phyloP scores from a whole-genome alignment of 2,888 invertebrate genomes.

The Alsophila aescularia region DNA sequence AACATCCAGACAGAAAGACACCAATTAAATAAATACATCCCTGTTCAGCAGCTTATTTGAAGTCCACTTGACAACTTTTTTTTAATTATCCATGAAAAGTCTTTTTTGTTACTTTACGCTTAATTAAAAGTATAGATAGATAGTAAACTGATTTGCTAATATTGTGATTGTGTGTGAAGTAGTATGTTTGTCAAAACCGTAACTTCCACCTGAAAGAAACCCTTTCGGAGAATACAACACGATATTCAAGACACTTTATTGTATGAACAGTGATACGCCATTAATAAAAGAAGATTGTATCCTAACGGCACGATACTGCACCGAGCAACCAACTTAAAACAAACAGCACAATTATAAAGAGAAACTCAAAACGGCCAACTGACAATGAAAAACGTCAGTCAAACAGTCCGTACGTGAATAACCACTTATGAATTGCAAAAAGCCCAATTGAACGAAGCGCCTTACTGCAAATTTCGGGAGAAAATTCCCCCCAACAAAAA shows the following conservation, averaged over 20 bases:
- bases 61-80: too few species aligned
- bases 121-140: too few species aligned
- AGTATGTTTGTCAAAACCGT: not conserved
- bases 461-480: conserved; percentile 41
- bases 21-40: too few species aligned
- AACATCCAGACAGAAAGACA: too few species aligned
- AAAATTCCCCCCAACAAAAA: conserved; percentile 38
- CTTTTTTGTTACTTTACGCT: too few species aligned
- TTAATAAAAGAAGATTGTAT: conserved; percentile 23
- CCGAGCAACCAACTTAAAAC: conserved; percentile 41
- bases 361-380: conserved; percentile 55
- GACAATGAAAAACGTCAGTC: conserved; percentile 70
- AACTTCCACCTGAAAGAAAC: conserved; percentile 6
- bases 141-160: too few species aligned
- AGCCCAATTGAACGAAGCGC: conserved; percentile 56
- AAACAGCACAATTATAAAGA: conserved; percentile 45
- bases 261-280: conserved; percentile 12
- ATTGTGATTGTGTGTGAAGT: too few species aligned
- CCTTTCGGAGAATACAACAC: not conserved
- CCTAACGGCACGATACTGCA: conserved; percentile 31
- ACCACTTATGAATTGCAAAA: conserved; percentile 65
- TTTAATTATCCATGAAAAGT: too few species aligned
- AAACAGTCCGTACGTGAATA: conserved; percentile 69
- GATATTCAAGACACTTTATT: conserved; percentile 5
- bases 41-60: too few species aligned